Base-by-base conservation (phyloP, 1,140 invertebrate species). In the Drosophila sulfurigaster region DNA sequence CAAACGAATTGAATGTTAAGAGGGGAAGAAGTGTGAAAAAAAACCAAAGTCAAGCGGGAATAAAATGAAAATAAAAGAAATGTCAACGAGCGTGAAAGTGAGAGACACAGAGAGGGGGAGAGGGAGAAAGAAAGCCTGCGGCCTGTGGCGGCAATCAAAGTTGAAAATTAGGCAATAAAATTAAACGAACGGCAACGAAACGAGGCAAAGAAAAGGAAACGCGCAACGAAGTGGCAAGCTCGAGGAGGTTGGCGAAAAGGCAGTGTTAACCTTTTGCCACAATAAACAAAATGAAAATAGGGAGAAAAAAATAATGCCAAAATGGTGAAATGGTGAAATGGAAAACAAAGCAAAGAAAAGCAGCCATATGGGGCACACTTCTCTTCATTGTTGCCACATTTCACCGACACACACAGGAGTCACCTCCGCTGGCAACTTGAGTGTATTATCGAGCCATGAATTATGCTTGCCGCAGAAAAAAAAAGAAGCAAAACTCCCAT, bases 141-240 rank as follows among this genome's bases (percentile, higher is more conserved):
- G 79, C 62, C 65, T 70, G 78, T 81, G 78, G 65, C 76, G 75
- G 82, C 82, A 87, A 87, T 87, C 82, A 87, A 87, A 87, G 83
- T 87, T 88, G 82, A 87, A 87, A 87, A 87, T 87, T 88, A 78
- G 83, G 83, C 83, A 87, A 87, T 87, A 88, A 87, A 87, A 87
- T 87, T 87, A 88, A 87, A 87, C 80, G 83, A 87, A 87, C 83
- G 70, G 77, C 83, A 78, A 87, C 83, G 82, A 69, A 67, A 77
- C 62, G 56, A 41, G 60, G 56, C 72, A 63, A 43, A 43, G 66
- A 38, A 46, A 60, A 4, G 20, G 5, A 3, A 25, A 16, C 16
- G 35, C 54, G 6, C 38, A 20, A 43, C 11, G 16, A 20, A 41
- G 59, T 45, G 43, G 20, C 43, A 48, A 16, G 20, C 20, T 25